phyloP scores from a whole-genome alignment of 1,140 invertebrate genomes.

The Maniola jurtina region DNA sequence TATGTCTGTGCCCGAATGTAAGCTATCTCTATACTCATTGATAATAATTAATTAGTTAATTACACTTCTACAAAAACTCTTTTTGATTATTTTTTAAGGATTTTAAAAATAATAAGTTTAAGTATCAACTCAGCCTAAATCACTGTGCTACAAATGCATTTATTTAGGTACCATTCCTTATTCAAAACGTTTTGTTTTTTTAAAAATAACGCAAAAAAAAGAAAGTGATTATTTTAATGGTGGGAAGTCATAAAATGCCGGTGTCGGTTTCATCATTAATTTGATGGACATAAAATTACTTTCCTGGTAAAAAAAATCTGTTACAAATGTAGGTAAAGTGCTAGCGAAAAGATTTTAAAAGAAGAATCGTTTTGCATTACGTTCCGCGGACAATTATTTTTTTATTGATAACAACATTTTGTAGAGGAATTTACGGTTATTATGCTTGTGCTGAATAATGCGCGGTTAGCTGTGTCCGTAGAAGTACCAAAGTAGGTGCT shows the following conservation, averaged over 20 bases:
- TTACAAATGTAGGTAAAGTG: conserved; percentile 38
- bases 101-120: no score
- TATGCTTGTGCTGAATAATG: neutral
- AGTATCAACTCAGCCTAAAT: no score
- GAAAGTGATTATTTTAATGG: conserved; percentile 73
- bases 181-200: neutral
- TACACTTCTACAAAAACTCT: no score
- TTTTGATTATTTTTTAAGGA: no score
- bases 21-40: no score
- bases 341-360: conserved; percentile 16
- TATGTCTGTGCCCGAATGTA: no score
- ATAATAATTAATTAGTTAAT: no score
- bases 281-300: conserved; percentile 62
- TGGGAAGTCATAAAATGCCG: conserved; percentile 60
- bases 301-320: conserved; percentile 51
- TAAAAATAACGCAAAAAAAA: conserved; percentile 44
- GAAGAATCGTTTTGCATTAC: neutral
- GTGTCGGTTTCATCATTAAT: conserved; percentile 61
- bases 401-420: conserved; percentile 1
- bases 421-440: neutral
- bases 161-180: neutral
- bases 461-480: no score
- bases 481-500: no score
- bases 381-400: conserved; percentile 8
- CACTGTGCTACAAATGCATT: neutral